Evolutionary conservation across 2,113 vertebrate genomes (phyloP), one percentile per base, ranked within the genome.

Genomic region (Pseudorhombus dupliciocellatus): DNA sequence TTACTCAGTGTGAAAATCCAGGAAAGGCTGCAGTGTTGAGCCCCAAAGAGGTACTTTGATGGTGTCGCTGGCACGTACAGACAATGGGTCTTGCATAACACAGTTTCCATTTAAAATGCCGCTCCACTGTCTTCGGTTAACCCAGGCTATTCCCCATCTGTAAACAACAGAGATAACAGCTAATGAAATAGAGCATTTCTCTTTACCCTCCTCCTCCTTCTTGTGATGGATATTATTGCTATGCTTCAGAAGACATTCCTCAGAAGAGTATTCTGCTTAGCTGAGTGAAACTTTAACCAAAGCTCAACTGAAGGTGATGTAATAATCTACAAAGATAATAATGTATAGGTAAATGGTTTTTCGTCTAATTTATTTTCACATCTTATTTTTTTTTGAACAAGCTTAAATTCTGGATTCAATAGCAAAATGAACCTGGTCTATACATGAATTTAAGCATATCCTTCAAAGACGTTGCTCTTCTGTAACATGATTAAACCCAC

Each of bases 141-240:
- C 91, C 93, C 74, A 94, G 89, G 87, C 28, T 94, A 86, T 94
- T 94, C 68, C 93, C 93, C 93, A 94, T 94, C 93, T 94, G 92
- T 93, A 77, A 81, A 90, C 73, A 87, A 89, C 70, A 92, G 71
- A 61, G 52, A 88, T 65, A 78, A 58, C 24, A 76, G 42, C 88
- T 57, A 91, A 82, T 84, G n/a, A 24, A 85, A 85, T 61, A 54
- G 40, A 50, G 52, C 51, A 54, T 37, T 2, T 54, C 4, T 22
- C 24, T 11, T 40, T 28, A 42, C 9, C 40, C 31, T 24, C 28
- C 65, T 14, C 12, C 22, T 26, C n/a, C 9, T 60, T n/a, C 8
- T 46, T 0, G 3, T 6, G 51, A 52, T 15, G 4, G 4, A 15
- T 4, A 31, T 7, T 16, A 51, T 14, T 56, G 2, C 62, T 18